These are phyloP conservation scores for Pituophis catenifer DNA, from an alignment of 2,113 vertebrate species.

Conservation along the genomic window DNA sequence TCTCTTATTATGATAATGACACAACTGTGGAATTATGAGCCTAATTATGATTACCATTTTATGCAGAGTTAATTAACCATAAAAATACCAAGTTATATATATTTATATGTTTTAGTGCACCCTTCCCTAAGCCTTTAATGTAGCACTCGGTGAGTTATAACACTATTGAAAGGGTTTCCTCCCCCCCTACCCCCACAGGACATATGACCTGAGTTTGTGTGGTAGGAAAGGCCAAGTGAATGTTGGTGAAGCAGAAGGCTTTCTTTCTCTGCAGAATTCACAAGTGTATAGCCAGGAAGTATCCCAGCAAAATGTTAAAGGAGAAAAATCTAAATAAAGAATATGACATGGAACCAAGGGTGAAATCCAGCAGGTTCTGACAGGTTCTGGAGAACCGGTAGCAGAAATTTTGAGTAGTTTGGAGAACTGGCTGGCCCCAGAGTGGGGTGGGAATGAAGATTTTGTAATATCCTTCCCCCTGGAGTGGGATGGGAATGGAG, in stretches of 20 bases:
- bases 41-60: slow-evolving; percentile 69
- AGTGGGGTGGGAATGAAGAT: no score
- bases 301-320: neutral
- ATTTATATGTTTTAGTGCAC: slow-evolving; percentile 35
- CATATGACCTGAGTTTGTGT: slow-evolving; percentile 37
- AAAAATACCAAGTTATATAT: slow-evolving; percentile 59
- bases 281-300: neutral
- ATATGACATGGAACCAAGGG: neutral
- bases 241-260: neutral
- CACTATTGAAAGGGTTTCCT: slow-evolving; percentile 31
- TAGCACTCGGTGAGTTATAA: slow-evolving; percentile 64
- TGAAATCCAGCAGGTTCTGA: no score
- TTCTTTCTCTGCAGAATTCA: neutral
- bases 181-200: neutral
- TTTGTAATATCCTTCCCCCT: no score
- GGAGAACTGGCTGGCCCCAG: no score
- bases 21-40: slow-evolving; percentile 62
- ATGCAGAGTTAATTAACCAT: slow-evolving; percentile 70
- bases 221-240: neutral
- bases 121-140: slow-evolving; percentile 55
- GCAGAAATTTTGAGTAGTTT: no score
- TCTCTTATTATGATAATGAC: slow-evolving; percentile 61
- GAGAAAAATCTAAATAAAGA: neutral
- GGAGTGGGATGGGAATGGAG: no score
- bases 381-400: no score